Percentiles rank a stretch among this genome's conserved stretches.
These are phyloP conservation scores for Synanceia verrucosa DNA, from an alignment of 2,797 vertebrate species.

Conservation along the genomic window DNA sequence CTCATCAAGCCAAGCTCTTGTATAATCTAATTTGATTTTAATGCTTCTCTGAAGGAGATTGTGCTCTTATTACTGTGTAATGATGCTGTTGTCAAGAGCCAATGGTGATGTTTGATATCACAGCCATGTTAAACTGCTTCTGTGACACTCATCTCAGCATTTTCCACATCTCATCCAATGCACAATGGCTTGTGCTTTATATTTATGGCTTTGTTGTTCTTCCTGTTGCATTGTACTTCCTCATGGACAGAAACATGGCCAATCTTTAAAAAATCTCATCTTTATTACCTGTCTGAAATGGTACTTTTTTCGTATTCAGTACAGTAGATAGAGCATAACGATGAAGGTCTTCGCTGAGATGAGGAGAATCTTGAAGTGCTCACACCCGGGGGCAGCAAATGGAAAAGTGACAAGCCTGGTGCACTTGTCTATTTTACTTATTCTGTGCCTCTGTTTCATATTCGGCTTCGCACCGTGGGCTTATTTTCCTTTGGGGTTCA, in stretches of 20 bases:
- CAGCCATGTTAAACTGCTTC: slow-evolving; percentile 80
- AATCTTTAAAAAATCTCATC: slow-evolving; percentile 61
- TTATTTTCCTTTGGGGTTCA: slow-evolving; percentile 98
- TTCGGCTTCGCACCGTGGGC: slow-evolving; percentile 89
- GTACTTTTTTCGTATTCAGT: slow-evolving; percentile 80
- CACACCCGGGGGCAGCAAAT: slow-evolving; percentile 87
- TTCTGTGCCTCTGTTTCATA: slow-evolving; percentile 91
- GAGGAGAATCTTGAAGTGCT: slow-evolving; percentile 83
- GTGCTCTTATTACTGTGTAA: slow-evolving; percentile 84
- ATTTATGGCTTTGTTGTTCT: slow-evolving; percentile 73
- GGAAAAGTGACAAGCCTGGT: slow-evolving; percentile 93
- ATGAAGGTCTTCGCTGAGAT: slow-evolving; percentile 80
- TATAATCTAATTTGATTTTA: slow-evolving; percentile 88
- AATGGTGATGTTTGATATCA: slow-evolving; percentile 80
- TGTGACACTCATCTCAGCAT: slow-evolving; percentile 79
- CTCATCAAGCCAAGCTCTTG: slow-evolving; percentile 79
- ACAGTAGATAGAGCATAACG: slow-evolving; percentile 83
- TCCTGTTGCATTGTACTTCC: slow-evolving; percentile 56
- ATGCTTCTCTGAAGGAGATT: slow-evolving; percentile 83
- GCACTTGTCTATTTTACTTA: slow-evolving; percentile 96
- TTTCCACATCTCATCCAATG: slow-evolving; percentile 63
- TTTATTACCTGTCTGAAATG: slow-evolving; percentile 78
- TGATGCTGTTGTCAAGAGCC: slow-evolving; percentile 85
- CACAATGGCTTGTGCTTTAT: slow-evolving; percentile 53
- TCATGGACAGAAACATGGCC: slow-evolving; percentile 70